Evolutionary conservation across 1,140 invertebrate genomes (phyloP), one percentile per base, ranked within the genome.

Genomic region (Lanistes nyassanus): DNA sequence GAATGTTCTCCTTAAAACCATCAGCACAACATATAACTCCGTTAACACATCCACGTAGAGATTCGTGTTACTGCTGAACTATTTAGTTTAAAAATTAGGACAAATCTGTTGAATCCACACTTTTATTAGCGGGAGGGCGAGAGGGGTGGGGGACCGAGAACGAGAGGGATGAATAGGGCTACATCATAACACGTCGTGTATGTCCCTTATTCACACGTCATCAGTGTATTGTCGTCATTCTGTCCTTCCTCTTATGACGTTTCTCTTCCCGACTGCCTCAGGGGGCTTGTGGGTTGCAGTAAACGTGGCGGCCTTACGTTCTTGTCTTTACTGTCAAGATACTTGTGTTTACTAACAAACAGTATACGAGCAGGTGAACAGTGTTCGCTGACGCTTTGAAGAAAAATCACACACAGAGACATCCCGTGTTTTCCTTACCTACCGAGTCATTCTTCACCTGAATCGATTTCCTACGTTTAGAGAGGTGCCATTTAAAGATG

Each of bases 71-170:
- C 6, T 11, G 23, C 7, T 23, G 7, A n/a, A 60, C n/a, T 26
- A 31, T 26, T 23, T 26, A 31, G 31, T 23, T 26, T 9, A 60
- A 6, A 60, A 31, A 60, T 6, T 26, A 31, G 31, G 7, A 60
- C n/a, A 60, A 6, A 60, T 9, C n/a, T 23, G 31, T 23, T 26
- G 58, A 60, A 6, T 26, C 9, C n/a, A 31, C 9, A n/a, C 7
- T 9, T 26, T 23, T 26, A n/a, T 9, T 9, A 60, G 23, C n/a
- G 58, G 31, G 58, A 60, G 23, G 31, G 58, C 9, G 58, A 60
- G 58, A 60, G 58, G 58, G 31, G 58, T 9, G 58, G 31, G 58
- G 23, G 58, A 60, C n/a, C n/a, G 58, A 60, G 58, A 60, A n/a
- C n/a, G 58, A 60, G 58, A 60, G 58, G 31, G 58, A 60, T 23